Evolutionary conservation across 2,888 invertebrate species (phyloP).

Genomic region (Nephrotoma flavescens): DNA sequence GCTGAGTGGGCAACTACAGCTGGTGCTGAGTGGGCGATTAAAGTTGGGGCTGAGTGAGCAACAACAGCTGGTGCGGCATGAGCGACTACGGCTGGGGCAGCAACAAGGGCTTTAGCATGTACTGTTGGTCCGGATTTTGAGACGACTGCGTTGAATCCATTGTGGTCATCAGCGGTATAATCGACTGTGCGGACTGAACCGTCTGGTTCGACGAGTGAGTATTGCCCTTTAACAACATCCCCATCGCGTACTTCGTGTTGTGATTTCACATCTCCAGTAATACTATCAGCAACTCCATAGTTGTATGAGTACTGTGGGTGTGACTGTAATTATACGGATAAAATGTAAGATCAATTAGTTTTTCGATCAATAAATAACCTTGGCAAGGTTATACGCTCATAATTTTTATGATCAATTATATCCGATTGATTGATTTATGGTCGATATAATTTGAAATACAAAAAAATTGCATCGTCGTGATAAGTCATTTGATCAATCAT

Average conservation of each 20-base stretch:
- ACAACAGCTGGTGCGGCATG: conserved; percentile 22
- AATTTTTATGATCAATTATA: not conserved
- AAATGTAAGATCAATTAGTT: not conserved
- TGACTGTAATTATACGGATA: conserved; percentile 18
- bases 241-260: conserved; percentile 33
- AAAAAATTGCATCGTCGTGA: not conserved
- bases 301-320: conserved; percentile 33
- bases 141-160: conserved; percentile 33
- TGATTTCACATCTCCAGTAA: conserved; percentile 32
- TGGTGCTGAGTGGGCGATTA: conserved; percentile 14
- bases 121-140: conserved; percentile 30
- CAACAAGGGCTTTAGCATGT: conserved; percentile 16
- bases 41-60: conserved; percentile 22
- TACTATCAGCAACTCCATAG: conserved; percentile 31
- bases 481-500: not conserved
- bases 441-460: not conserved
- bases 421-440: not conserved
- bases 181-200: conserved; percentile 34
- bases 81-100: conserved; percentile 20
- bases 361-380: not conserved
- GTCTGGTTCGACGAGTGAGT: conserved; percentile 33
- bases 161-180: conserved; percentile 33
- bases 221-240: conserved; percentile 33
- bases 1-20: conserved; percentile 11
- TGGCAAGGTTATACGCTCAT: not conserved